Evolutionary conservation across 2,797 vertebrate genomes (phyloP), one percentile per base, ranked within the genome.

Genomic region (Prionace glauca): DNA sequence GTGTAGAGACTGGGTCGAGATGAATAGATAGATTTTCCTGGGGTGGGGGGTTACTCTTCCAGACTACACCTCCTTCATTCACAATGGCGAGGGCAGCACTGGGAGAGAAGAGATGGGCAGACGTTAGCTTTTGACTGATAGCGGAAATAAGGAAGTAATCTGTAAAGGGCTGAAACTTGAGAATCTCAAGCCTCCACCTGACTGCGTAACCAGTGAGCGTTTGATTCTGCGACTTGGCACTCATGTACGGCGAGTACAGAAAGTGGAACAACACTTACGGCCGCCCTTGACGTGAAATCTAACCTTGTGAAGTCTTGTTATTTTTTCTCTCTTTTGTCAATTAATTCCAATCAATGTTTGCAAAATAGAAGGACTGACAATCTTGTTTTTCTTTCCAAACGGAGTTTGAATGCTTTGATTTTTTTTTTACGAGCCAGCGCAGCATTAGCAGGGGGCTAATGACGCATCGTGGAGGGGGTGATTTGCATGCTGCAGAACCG

Each of bases 361-460:
- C 26, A 60, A 88, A 88, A 84, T 45, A 88, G 50, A 88, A 88
- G 29, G 60, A 41, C 86, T 88, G 86, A 88, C 86, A 88, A 88
- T 88, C 86, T 60, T 60, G 56, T 60, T 88, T 60, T 60, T 26
- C 24, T 88, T 88, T 56, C 50, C 26, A 56, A 88, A 88, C 10
- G 10, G 86, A 84, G 41, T 84, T 41, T 56, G 36, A 88, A 60
- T 88, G 86, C 56, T 56, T 88, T 88, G 56, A 60, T 88, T 88
- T 88, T 65, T 14, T 56, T 56, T 56, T 56, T 5, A 2, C 50
- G 56, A 87, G 86, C 50, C 86, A 32, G 86, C 29, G 1, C 26
- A 29, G 26, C 26, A 8, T 7, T 56, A 56, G 50, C 86, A 50
- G 26, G 26, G 86, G 86, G 50, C 12, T 88, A 16, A 88, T 50